Evolutionary conservation across 1,140 invertebrate genomes (phyloP), one percentile per base, ranked within the genome.

Genomic region (Papilio machaon): DNA sequence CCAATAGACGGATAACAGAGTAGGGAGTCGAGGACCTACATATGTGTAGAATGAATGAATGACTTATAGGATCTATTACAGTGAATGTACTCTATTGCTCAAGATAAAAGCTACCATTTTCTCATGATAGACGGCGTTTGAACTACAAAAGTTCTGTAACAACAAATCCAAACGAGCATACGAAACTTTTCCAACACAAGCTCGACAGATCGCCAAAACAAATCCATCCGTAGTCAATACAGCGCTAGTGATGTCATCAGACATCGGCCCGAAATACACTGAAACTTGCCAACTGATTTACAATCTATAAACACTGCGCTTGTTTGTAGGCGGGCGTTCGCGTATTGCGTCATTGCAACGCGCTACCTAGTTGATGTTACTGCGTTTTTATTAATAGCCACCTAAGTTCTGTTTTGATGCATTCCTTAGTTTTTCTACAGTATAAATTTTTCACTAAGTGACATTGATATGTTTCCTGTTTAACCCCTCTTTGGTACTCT

Each of bases 211-310:
- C 73, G 38, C 43, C 43, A 43, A 43, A 73, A 73, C 73, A 73
- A 73, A 73, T 47, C n/a, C 73, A 73, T 73, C 9, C 38, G 17
- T 10, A 73, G 73, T 73, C 73, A 73, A 73, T 73, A 73, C 73
- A 73, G 73, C 19, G 60, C 17, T 47, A 52, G 46, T 76, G 74
- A 76, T 52, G 74, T 76, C 74, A 76, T 47, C 74, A 52, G 74
- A 47, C 74, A 19, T 23, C 47, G 23, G 49, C 74, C 74, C 43
- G 13, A 76, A 76, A 76, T 76, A 76, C 46, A 49, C 46, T 46
- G 74, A 49, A 76, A 76, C 74, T 54, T 52, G 64, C 64, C 74
- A 52, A 76, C 74, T 76, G 74, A 76, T 76, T 76, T 76, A 76
- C 47, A 76, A 35, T 54, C 74, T 23, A 52, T 76, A 76, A 76